Conservation (phyloP, 2,113 vertebrate species). For the Oncorhynchus nerka region DNA sequence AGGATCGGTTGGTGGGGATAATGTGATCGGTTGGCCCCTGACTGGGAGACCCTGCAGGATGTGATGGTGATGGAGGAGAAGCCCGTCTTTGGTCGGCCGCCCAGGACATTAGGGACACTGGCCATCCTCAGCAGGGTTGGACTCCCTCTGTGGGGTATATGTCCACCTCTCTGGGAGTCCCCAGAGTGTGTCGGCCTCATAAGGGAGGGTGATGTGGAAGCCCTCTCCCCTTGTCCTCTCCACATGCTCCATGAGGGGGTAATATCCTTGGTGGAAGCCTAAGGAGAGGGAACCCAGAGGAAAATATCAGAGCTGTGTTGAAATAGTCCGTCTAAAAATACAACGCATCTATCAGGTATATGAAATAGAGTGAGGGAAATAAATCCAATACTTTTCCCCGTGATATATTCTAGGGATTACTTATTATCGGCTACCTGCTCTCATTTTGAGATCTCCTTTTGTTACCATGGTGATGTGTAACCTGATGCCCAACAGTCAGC, state of each 20-base stretch:
- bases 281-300: conserved; percentile 27
- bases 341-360: neutral
- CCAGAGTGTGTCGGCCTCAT: conserved; percentile 32
- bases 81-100: conserved; percentile 47
- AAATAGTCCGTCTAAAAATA: neutral
- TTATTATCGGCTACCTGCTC: conserved; percentile 16
- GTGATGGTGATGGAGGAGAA: conserved; percentile 79
- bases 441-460: conserved; percentile 29
- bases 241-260: conserved; percentile 35
- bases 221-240: conserved; percentile 40
- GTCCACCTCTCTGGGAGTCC: conserved; percentile 27
- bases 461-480: conserved; percentile 45
- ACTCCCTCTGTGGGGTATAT: conserved; percentile 16
- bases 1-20: conserved; percentile 1
- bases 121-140: conserved; percentile 27
- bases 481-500: conserved; percentile 35
- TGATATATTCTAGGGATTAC: conserved; percentile 13
- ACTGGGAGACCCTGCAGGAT: conserved; percentile 59
- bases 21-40: neutral
- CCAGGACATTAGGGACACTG: conserved; percentile 36
- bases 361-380: neutral
- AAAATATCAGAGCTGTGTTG: conserved; percentile 7
- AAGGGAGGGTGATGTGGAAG: conserved; percentile 27
- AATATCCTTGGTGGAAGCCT: conserved; percentile 52
- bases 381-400: conserved; percentile 26